phyloP scores from a whole-genome alignment of 2,888 invertebrate species.

The Caenorhabditis drosophilae region DNA sequence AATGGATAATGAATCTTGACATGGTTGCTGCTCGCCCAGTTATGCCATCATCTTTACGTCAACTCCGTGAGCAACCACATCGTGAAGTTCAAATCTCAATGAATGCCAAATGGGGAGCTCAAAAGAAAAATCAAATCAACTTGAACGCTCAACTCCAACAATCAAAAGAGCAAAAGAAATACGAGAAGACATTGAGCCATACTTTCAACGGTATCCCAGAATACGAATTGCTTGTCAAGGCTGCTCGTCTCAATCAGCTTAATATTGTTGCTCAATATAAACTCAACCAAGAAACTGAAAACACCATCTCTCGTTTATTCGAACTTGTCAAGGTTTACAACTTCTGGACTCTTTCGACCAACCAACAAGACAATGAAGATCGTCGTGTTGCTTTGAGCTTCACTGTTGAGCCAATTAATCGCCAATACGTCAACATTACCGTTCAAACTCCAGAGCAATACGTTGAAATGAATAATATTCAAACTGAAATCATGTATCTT shows the following conservation, averaged over 20 bases:
- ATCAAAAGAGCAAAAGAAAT: constrained; percentile 37
- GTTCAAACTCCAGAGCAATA: constrained; percentile 53
- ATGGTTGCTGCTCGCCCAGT: constrained; percentile 47
- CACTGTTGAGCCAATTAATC: constrained; percentile 59
- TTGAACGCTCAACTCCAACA: constrained; percentile 41
- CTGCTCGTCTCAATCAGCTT: constrained; percentile 46
- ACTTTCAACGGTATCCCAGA: constrained; percentile 31
- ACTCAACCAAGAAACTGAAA: constrained; percentile 38
- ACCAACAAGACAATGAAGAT: constrained; percentile 24
- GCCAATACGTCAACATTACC: constrained; percentile 58
- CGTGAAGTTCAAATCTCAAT: constrained; percentile 41
- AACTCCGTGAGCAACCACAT: constrained; percentile 47
- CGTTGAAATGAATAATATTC: constrained; percentile 42
- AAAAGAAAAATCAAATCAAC: constrained; percentile 41
- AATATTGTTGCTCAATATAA: constrained; percentile 51
- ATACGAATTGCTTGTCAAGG: constrained; percentile 39
- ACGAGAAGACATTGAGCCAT: constrained; percentile 23
- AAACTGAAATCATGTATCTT: constrained; percentile 33
- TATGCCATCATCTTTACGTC: constrained; percentile 39
- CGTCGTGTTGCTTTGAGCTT: constrained; percentile 42
- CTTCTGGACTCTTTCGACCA: constrained; percentile 42
- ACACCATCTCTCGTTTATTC: constrained; percentile 36
- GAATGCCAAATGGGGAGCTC: constrained; percentile 44
- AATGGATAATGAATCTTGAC: constrained; percentile 55
- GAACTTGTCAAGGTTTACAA: constrained; percentile 54